Percentiles rank a stretch among this genome's conserved stretches.
These are phyloP conservation scores for Camelus dromedarius DNA, from an alignment of 2,113 vertebrate species.

Conservation along the genomic window DNA sequence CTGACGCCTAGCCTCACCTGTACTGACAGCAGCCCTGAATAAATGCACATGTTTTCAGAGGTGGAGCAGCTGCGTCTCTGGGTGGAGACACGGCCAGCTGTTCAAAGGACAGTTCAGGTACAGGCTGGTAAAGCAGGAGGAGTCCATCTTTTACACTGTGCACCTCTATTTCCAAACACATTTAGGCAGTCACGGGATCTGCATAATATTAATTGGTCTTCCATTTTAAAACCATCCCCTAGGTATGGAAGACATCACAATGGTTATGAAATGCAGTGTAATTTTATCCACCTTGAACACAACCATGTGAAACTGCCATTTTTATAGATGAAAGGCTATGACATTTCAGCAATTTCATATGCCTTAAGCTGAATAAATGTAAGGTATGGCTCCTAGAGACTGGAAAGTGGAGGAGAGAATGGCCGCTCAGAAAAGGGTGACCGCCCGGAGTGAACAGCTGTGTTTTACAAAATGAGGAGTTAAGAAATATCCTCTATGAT, in stretches of 20 bases:
- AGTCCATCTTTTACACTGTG: too few species aligned
- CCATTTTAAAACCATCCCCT: background rate
- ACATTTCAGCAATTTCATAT: background rate
- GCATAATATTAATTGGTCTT: background rate
- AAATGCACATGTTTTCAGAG: background rate
- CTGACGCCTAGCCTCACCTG: background rate
- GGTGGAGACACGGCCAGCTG: background rate
- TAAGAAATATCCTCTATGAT: background rate
- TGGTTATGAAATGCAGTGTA: background rate
- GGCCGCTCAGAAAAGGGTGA: background rate
- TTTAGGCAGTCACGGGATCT: background rate
- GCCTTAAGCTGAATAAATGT: background rate
- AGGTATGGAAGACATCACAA: background rate
- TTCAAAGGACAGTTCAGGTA: too few species aligned
- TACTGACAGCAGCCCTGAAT: background rate
- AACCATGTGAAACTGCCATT: background rate
- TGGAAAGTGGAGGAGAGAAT: background rate
- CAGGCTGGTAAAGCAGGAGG: background rate
- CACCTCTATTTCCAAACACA: background rate
- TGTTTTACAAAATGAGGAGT: background rate
- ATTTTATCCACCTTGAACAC: background rate
- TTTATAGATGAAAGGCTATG: background rate
- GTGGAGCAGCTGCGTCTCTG: rapidly evolving
- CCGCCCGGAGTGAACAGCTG: background rate
- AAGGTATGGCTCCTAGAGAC: background rate